phyloP scores from a whole-genome alignment of 2,888 invertebrate species.

The Drosophila maculinotata region DNA sequence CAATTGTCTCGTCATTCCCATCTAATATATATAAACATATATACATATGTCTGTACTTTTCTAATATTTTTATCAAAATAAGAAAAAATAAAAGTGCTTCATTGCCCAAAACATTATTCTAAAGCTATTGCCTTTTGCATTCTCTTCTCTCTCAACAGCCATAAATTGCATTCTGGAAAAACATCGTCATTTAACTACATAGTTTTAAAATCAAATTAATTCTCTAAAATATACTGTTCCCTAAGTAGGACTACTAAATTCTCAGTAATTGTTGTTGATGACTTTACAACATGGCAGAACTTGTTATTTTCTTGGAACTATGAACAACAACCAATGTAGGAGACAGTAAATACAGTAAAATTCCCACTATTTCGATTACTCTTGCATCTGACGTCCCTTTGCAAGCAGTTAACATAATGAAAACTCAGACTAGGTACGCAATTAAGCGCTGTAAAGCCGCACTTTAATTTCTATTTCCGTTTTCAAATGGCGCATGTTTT shows the following conservation, averaged over 20 bases:
- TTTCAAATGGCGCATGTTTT: neutral
- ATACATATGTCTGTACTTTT: neutral
- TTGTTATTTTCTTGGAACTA: neutral
- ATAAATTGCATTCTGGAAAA: no score
- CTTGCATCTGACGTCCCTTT: neutral
- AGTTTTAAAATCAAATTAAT: no score
- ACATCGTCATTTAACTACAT: no score
- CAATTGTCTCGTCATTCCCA: no score
- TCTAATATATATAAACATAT: neutral
- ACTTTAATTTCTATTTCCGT: slow-evolving; percentile 7
- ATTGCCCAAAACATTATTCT: no score
- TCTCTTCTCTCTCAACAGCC: no score
- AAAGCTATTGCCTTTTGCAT: no score
- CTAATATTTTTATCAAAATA: neutral
- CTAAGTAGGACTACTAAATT: neutral
- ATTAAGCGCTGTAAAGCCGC: slow-evolving; percentile 4
- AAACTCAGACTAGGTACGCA: neutral
- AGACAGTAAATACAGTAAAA: neutral
- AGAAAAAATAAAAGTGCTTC: no score
- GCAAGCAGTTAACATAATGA: neutral
- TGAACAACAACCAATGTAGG: neutral
- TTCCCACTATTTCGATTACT: slow-evolving; percentile 1
- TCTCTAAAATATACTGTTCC: neutral
- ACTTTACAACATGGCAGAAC: neutral
- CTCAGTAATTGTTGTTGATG: neutral